Evolutionary conservation across 2,113 vertebrate species (phyloP), one percentile per base, ranked within the genome.

Genomic region (Ivindomyrus marchei): DNA sequence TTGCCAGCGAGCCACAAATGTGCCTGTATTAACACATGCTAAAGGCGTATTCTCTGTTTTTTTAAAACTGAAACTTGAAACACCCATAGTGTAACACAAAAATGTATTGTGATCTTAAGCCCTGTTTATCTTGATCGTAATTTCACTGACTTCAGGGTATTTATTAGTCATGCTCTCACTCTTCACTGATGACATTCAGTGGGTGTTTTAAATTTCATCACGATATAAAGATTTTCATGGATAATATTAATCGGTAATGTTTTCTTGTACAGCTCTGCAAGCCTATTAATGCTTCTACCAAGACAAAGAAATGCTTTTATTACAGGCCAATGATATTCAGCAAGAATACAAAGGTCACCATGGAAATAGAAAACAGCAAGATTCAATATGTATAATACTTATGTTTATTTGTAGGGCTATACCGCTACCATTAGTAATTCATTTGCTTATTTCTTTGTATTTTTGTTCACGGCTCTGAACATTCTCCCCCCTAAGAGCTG

Each of bases 381-480:
- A 47, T 46, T 45, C 17, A 47, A 47, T 9, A 85, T 85, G 15
- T 85, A 47, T 47, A 62, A 42, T 21, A 45, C 4, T 13, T 21
- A 85, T 47, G 8, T 85, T 39, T 53, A 87, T 53, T 87, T 53
- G n/a, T 56, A 56, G 50, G 49, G 11, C 85, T 36, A 39, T 87
- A 36, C 17, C 5, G 17, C 24, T 7, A 87, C 27, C 31, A 39
- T 31, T 52, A 47, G n/a, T 36, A 19, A 52, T 53, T 56, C 50
- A 17, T 52, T 27, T 52, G 15, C 17, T 45, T 36, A 53, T 87
- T 45, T 47, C n/a, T 27, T 36, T 58, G 52, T 46, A 42, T 24
- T 39, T 49, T 80, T 89, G 52, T 89, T 80, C 84, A 66, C 3
- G 85, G 85, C 74, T 31, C 89, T 90, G 89, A 90, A 39, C 83